Conservation (phyloP, 2,888 invertebrate genomes). For the Pilophorus perplexus region DNA sequence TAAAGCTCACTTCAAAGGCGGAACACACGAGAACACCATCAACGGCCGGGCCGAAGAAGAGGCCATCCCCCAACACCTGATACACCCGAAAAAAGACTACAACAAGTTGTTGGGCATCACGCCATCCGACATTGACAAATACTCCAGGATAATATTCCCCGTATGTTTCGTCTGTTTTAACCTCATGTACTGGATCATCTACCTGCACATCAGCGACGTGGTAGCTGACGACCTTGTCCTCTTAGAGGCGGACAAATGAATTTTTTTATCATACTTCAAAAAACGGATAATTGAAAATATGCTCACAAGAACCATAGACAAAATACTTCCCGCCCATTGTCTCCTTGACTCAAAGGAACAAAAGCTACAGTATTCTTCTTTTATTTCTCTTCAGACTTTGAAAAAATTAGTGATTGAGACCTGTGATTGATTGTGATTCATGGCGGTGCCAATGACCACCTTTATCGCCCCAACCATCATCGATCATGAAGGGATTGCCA, state of each 20-base stretch:
- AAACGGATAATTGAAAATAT: constrained; percentile 3
- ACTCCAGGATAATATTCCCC: constrained; percentile 96
- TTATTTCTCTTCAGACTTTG: constrained; percentile 22
- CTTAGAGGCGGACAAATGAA: constrained; percentile 67
- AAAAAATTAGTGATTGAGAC: too few relatives aligned
- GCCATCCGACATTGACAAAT: constrained; percentile 98
- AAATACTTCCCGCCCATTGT: constrained; percentile 37
- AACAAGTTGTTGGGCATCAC: constrained; percentile 89
- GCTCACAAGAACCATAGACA: constrained; percentile 35
- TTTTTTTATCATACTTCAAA: not conserved
- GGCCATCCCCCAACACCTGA: constrained; percentile 68
- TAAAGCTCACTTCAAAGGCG: constrained; percentile 89
- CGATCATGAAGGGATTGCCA: too few relatives aligned
- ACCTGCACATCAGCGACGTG: constrained; percentile 92
- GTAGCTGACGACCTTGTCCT: constrained; percentile 90
- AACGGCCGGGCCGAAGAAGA: constrained; percentile 70
- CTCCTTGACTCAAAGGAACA: constrained; percentile 7
- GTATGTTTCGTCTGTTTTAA: constrained; percentile 99
- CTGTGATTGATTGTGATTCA: too few relatives aligned
- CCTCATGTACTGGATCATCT: constrained; percentile 97
- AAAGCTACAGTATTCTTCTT: constrained; percentile 26
- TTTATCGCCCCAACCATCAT: too few relatives aligned
- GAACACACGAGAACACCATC: constrained; percentile 85
- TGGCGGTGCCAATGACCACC: too few relatives aligned
- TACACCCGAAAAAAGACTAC: constrained; percentile 88